Evolutionary conservation across 92 coral and sea anemone species (phyloP).

Genomic region (Epizoanthus ramosus): DNA sequence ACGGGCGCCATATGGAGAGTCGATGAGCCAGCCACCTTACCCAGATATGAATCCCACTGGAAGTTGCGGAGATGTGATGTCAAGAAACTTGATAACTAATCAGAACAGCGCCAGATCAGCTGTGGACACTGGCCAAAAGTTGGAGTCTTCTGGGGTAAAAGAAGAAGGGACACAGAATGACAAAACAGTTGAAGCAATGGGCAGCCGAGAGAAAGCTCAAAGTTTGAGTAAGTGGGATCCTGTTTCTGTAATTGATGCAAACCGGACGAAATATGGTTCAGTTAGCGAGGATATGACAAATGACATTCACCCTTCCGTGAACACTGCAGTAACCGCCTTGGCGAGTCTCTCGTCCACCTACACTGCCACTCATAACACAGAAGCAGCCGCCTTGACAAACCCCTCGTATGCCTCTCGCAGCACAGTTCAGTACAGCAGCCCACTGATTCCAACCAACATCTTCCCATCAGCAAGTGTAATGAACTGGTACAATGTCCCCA

Average conservation of each 20-base stretch:
- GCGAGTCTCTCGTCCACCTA: conserved; percentile 7
- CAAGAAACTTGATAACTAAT: background rate
- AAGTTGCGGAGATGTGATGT: background rate
- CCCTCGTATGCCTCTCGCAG: background rate
- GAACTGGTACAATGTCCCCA: conserved; percentile 27
- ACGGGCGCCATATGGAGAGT: background rate
- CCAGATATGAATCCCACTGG: background rate
- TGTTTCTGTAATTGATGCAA: background rate
- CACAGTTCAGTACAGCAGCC: background rate
- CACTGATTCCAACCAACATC: background rate
- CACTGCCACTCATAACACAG: background rate
- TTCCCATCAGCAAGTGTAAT: background rate
- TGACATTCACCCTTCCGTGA: background rate
- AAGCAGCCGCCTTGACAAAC: background rate
- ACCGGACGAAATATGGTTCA: background rate
- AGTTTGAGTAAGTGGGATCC: background rate
- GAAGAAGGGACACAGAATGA: background rate
- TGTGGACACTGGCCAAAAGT: background rate
- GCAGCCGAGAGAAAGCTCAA: background rate
- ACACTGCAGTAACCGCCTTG: conserved; percentile 7
- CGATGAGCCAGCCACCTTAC: background rate
- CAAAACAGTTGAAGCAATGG: background rate
- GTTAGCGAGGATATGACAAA: background rate
- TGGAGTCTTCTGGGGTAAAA: background rate
- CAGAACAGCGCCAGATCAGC: background rate